Evolutionary conservation across 2,113 vertebrate species (phyloP), one percentile per base, ranked within the genome.

Genomic region (Amblyopsis rosae): DNA sequence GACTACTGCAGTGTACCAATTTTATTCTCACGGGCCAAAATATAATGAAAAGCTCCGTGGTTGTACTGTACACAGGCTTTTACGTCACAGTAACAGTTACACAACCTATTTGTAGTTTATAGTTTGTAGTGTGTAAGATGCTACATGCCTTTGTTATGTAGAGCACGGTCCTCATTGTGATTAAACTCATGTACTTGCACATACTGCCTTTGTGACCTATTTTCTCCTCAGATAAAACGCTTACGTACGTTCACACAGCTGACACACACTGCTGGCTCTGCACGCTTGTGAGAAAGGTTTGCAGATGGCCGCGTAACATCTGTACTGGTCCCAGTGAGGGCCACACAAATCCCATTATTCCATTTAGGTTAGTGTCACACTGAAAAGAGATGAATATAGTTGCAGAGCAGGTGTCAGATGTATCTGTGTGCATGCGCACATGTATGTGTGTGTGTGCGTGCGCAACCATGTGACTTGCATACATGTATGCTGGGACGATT

Each of bases 381-480:
- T 69, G 87, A 72, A 81, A 71, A 4, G n/a, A 72, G 73, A 91
- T 91, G 78, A 90, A 91, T 90, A 91, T 90, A 90, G 87, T 90
- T 89, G 85, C 69, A 81, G 65, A 88, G 77, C 75, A 81, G 71
- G 73, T 60, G 51, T 59, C 6, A 55, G 4, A 26, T 35, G 62
- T 75, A 57, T 72, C 49, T 33, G 19, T 65, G 68, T 64, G 61
- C 41, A 46, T 65, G 49, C 33, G 54, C 13, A 46, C 33, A 49
- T 67, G 70, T 67, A 32, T 59, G 54, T 46, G 55, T 19, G 15
- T 12, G 51, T 53, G 12, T 53, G 51, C 4, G 51, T n/a, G 35
- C 6, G 35, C 35, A 41, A 8, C 9, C 35, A 1, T 35, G 35
- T 2, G 2, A 2, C 26, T 26, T 41, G 35, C 35, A 41, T 41